Percentiles rank a stretch among this genome's conserved stretches.
Evolutionary conservation across 2,888 invertebrate species (phyloP).

Genomic region (Panopea generosa): DNA sequence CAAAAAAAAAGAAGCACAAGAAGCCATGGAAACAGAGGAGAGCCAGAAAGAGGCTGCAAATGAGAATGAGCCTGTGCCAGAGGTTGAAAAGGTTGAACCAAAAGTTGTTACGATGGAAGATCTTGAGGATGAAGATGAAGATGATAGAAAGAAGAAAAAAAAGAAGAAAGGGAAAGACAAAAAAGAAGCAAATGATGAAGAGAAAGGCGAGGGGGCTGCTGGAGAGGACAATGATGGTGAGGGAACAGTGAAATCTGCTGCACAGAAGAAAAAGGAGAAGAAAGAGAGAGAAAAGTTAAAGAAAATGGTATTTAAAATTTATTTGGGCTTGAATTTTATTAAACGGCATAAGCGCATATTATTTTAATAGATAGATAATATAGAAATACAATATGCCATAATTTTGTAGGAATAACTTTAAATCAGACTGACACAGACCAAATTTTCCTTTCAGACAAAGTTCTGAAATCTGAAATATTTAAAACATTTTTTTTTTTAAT

Average conservation of each 20-base stretch:
- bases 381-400: no score
- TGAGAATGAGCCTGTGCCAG: conserved; percentile 23
- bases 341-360: no score
- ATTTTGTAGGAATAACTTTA: no score
- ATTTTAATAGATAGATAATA: no score
- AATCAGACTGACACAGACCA: no score
- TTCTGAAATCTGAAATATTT: no score
- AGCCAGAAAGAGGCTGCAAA: conserved; percentile 31
- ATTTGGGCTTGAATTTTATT: no score
- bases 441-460: no score
- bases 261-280: conserved; percentile 87
- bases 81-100: conserved; percentile 44
- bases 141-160: conserved; percentile 66
- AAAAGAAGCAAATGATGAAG: conserved; percentile 82
- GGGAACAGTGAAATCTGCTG: conserved; percentile 87
- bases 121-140: conserved; percentile 69
- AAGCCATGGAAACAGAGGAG: conserved; percentile 29
- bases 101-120: conserved; percentile 70
- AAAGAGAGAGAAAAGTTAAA: conserved; percentile 74
- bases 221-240: conserved; percentile 89
- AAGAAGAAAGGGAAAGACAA: conserved; percentile 53
- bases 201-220: conserved; percentile 48
- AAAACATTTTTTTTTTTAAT: no score
- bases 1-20: conserved; percentile 61
- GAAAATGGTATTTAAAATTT: conserved; percentile 53